phyloP scores from a whole-genome alignment of 2,113 vertebrate species.

The Clupea harengus region DNA sequence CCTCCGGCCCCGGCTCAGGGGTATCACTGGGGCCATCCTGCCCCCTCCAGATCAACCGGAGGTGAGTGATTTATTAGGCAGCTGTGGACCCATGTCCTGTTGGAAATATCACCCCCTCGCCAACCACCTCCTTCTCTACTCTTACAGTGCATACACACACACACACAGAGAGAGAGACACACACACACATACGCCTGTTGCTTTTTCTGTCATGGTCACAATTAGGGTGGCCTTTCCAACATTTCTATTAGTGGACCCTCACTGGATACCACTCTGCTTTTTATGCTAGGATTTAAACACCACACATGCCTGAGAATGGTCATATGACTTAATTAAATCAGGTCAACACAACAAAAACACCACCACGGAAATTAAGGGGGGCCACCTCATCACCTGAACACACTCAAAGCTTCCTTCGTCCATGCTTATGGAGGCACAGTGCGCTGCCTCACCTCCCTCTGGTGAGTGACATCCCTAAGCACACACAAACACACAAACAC shows the following conservation, averaged over 20 bases:
- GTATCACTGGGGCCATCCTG: slow-evolving; percentile 28
- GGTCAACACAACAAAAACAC: neutral
- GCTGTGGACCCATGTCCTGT: slow-evolving; percentile 30
- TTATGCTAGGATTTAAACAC: slow-evolving; percentile 26
- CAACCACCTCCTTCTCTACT: neutral
- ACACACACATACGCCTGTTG: neutral
- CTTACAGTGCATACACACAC: neutral
- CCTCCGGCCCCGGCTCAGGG: neutral
- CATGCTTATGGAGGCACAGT: neutral
- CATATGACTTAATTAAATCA: neutral
- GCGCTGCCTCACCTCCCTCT: neutral
- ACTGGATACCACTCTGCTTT: neutral
- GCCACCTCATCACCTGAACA: neutral
- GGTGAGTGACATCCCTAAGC: neutral
- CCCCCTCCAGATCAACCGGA: neutral
- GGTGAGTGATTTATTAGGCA: slow-evolving; percentile 34
- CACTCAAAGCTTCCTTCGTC: neutral
- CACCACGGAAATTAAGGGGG: neutral
- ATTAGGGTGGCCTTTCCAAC: slow-evolving; percentile 16
- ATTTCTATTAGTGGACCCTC: slow-evolving; percentile 20
- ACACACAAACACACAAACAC: neutral
- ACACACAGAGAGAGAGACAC: neutral
- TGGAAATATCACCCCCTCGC: neutral
- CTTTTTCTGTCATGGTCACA: slow-evolving; percentile 14
- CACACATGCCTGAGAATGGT: neutral